Evolutionary conservation across 2,113 vertebrate genomes (phyloP), one percentile per base, ranked within the genome.

Genomic region (Typhlomys cinereus): DNA sequence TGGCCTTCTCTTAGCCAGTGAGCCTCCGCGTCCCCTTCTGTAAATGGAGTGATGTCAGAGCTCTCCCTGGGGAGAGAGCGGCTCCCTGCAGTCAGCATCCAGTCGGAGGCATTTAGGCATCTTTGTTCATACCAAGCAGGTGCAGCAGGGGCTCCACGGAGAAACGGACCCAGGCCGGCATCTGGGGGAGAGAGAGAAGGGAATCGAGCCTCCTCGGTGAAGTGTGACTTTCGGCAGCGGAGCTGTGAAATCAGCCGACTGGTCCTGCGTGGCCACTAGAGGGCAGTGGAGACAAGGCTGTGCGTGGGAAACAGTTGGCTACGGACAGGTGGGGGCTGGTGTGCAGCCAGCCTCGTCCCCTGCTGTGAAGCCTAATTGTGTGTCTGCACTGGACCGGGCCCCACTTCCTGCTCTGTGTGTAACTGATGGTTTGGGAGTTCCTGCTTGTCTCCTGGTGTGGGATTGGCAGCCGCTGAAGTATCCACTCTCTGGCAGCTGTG

Each of bases 281-380:
- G 93, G 94, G 92, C 54, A 93, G 93, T 83, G 41, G 86, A 96
- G 83, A 66, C 95, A 90, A 71, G 61, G 86, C 90, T 8, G 18
- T 0, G 0, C 4, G 11, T 20, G 36, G 69, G 62, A 25, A 36
- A 13, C 7, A 0, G 41, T 61, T 29, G n/a, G n/a, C 39, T 15
- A 39, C 15, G 21, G 29, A 48, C n/a, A 25, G 80, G 36, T 4
- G 59, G 82, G 50, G 1, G 12, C 44, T 3, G 92, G 5, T 74
- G 80, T 50, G 89, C 13, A 0, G 57, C 23, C 54, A 44, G 36
- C 61, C 61, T 70, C 10, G 36, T 61, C 70, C n/a, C 36, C 39
- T 13, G 52, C 17, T 64, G 81, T n/a, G 54, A 75, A 75, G 78
- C 69, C 54, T 71, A 2, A 52, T 23, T 20, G 73, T 73, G 54